Evolutionary conservation across 2,797 vertebrate genomes (phyloP).

Genomic region (Potorous gilbertii): DNA sequence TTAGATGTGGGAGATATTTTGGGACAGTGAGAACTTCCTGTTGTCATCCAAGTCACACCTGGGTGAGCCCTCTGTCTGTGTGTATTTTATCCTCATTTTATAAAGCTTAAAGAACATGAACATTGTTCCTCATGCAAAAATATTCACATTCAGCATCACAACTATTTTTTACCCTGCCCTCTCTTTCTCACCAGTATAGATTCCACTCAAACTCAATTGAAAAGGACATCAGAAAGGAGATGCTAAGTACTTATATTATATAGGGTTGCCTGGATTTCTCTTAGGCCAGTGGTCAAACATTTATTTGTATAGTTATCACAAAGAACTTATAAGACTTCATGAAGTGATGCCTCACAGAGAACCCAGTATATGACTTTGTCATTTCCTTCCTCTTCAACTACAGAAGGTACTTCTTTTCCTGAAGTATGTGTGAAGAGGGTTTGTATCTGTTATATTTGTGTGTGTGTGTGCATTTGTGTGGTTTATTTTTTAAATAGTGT

Average conservation of each 20-base stretch:
- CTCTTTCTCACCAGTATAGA: background rate
- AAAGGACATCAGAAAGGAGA: background rate
- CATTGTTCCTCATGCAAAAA: background rate
- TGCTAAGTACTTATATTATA: background rate
- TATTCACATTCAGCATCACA: background rate
- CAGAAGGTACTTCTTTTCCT: background rate
- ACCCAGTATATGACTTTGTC: background rate
- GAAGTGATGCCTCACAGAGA: background rate
- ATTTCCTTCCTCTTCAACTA: background rate
- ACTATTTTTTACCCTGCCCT: background rate
- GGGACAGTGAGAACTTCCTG: background rate
- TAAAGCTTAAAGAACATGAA: conserved; percentile 3
- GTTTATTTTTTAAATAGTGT: background rate
- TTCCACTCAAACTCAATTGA: background rate
- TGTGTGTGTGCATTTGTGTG: background rate
- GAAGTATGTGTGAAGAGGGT: background rate
- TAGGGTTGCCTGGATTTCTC: background rate
- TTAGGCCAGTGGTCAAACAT: background rate
- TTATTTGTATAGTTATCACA: conserved; percentile 28
- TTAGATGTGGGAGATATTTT: background rate
- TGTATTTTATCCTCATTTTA: background rate
- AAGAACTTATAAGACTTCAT: conserved; percentile 1
- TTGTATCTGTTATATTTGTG: background rate
- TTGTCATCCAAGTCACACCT: conserved; percentile 5
- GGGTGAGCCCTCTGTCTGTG: background rate